Conservation (phyloP, 2,113 vertebrate species). For the Xyliphius kryptos region DNA sequence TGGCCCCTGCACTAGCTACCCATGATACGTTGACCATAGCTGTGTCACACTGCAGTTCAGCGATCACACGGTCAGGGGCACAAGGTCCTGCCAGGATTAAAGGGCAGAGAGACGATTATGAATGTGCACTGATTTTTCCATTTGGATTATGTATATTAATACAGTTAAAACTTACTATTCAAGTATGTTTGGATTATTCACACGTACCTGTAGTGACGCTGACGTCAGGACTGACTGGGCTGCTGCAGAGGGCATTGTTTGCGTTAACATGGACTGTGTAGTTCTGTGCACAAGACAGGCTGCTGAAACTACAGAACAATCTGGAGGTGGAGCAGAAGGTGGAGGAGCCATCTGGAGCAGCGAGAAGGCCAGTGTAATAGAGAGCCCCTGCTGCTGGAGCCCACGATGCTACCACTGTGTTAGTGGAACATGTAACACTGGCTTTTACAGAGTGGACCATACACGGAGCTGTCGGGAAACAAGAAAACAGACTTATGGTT, state of each 20-base stretch:
- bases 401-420: conserved; percentile 57
- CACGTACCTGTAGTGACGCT: conserved; percentile 53
- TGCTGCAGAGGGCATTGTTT: conserved; percentile 51
- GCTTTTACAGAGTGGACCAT: conserved; percentile 45
- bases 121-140: too few species aligned
- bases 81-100: conserved; percentile 57
- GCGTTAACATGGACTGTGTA: conserved; percentile 52
- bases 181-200: too few species aligned
- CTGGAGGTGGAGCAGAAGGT: conserved; percentile 33
- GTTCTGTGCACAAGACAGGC: conserved; percentile 55
- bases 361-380: conserved; percentile 50
- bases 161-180: too few species aligned
- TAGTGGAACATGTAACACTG: conserved; percentile 49
- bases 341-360: conserved; percentile 21
- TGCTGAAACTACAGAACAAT: conserved; percentile 46
- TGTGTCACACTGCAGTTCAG: conserved; percentile 49
- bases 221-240: conserved; percentile 36
- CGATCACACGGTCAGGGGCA: conserved; percentile 48
- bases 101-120: neutral
- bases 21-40: conserved; percentile 53
- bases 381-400: conserved; percentile 42
- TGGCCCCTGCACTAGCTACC: conserved; percentile 52
- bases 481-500: neutral
- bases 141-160: too few species aligned
- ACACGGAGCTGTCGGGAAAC: conserved; percentile 55